Base-by-base conservation (phyloP, 2,113 vertebrate genomes). In the Mixornis gularis region DNA sequence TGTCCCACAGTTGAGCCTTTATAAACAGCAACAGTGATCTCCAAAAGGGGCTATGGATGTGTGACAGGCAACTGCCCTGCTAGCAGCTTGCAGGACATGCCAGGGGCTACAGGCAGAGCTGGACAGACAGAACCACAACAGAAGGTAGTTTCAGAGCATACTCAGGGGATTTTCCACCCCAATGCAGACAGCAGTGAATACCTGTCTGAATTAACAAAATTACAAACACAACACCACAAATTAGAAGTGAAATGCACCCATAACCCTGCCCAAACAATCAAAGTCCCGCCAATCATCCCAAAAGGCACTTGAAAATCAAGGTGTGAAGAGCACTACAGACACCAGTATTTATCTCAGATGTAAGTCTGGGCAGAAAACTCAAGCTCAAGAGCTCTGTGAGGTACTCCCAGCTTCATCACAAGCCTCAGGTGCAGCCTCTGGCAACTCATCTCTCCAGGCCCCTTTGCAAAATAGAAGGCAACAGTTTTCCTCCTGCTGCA, bases 401-500 rank as follows among this genome's bases (percentile, higher is more conserved):
- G 32, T 12, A 34, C 15, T 81, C 44, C 43, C 70, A 68, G 87
- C 78, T 81, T 66, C 87, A 65, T 20, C 79, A 43, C 29, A n/a
- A 81, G 87, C 95, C 93, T 89, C 90, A 69, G 87, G 87, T 87
- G 78, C 87, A 69, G 93, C 93, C 90, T 81, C 91, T 62, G 78
- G 94, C 89, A 92, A 94, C 70, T 66, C 62, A 53, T 85, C 78
- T 92, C 85, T 85, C 69, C 89, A 56, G 53, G 80, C 36, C 53
- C 68, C 93, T 79, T 29, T 71, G 49, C n/a, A 29, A 81, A 92
- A 68, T 0, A 5, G 24, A 82, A 87, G 87, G 51, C 25, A 64
- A 48, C 12, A 56, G 10, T 27, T 72, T 34, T 41, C 49, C 73
- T 89, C 40, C 44, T 24, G 12, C 9, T 12, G 19, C 1, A 15